Evolutionary conservation across 2,888 invertebrate species (phyloP).

Genomic region (Torymus tubicola): DNA sequence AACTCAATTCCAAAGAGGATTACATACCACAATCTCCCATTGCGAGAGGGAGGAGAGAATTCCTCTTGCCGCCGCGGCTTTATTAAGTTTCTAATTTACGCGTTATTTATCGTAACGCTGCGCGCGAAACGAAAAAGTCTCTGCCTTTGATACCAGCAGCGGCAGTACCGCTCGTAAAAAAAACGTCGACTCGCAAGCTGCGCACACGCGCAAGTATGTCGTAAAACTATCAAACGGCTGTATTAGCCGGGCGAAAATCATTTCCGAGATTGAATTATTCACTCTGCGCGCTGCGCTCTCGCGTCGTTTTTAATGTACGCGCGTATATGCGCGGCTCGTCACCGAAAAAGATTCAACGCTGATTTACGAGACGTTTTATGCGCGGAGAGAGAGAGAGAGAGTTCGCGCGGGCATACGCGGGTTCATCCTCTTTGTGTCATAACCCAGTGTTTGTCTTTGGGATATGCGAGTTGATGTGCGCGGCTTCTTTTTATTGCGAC

Average conservation of each 20-base stretch:
- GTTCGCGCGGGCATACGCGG: no score
- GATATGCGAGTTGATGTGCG: no score
- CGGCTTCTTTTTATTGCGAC: no score
- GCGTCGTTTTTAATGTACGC: not conserved
- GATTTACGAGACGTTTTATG: conserved; percentile 22
- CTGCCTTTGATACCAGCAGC: no score
- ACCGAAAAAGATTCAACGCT: conserved; percentile 14
- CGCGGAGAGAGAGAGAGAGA: no score
- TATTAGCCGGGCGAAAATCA: conserved; percentile 4
- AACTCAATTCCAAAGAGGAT: conserved; percentile 21
- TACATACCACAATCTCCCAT: not conserved
- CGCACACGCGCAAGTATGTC: conserved; percentile 2
- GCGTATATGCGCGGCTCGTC: not conserved
- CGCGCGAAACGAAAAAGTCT: not conserved
- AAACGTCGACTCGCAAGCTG: conserved; percentile 20
- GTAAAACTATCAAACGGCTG: conserved; percentile 40
- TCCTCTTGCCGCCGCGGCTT: not conserved
- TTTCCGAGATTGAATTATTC: conserved; percentile 37
- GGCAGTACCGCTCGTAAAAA: conserved; percentile 22
- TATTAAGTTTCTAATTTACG: conserved; percentile 28
- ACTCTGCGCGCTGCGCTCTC: not conserved
- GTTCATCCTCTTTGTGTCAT: no score
- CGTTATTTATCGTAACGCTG: conserved; percentile 36
- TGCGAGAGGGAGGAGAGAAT: conserved; percentile 8
- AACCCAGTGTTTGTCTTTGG: no score